These are phyloP conservation scores for Parnassius mnemosyne DNA, from an alignment of 2,888 invertebrate genomes.

Conservation along the genomic window DNA sequence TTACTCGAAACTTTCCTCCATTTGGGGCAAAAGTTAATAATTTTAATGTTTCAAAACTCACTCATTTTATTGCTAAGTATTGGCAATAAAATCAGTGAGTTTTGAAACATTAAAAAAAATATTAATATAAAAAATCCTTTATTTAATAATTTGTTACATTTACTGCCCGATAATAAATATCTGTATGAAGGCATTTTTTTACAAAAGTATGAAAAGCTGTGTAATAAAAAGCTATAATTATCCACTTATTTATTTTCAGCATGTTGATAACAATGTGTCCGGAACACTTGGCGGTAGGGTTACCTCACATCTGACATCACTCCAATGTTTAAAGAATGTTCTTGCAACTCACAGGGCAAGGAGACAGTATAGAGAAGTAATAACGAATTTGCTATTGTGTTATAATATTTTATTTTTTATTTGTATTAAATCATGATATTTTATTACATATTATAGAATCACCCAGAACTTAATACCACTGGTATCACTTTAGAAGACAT, in stretches of 20 bases:
- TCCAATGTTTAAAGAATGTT: slow-evolving; percentile 85
- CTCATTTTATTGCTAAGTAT: too few species aligned
- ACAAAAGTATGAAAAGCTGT: too few species aligned
- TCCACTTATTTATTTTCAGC: slow-evolving; percentile 44
- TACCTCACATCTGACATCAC: slow-evolving; percentile 64
- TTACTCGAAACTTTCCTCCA: too few species aligned
- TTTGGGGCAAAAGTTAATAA: too few species aligned
- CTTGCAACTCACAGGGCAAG: slow-evolving; percentile 85
- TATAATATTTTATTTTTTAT: neutral
- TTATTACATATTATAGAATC: slow-evolving; percentile 72
- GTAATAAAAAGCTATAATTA: too few species aligned
- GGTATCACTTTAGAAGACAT: slow-evolving; percentile 85
- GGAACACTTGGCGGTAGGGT: slow-evolving; percentile 64
- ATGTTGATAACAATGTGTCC: slow-evolving; percentile 56
- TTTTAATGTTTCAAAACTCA: too few species aligned
- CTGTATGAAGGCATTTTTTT: too few species aligned
- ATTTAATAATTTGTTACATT: too few species aligned
- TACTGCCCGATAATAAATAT: too few species aligned
- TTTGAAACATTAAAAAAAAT: too few species aligned
- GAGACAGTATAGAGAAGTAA: slow-evolving; percentile 85
- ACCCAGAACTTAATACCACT: slow-evolving; percentile 88
- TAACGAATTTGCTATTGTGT: slow-evolving; percentile 31
- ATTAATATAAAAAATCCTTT: too few species aligned
- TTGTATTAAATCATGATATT: slow-evolving; percentile 19
- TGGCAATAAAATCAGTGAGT: too few species aligned